phyloP scores from a whole-genome alignment of 2,113 vertebrate species.

The Nesoenas mayeri region DNA sequence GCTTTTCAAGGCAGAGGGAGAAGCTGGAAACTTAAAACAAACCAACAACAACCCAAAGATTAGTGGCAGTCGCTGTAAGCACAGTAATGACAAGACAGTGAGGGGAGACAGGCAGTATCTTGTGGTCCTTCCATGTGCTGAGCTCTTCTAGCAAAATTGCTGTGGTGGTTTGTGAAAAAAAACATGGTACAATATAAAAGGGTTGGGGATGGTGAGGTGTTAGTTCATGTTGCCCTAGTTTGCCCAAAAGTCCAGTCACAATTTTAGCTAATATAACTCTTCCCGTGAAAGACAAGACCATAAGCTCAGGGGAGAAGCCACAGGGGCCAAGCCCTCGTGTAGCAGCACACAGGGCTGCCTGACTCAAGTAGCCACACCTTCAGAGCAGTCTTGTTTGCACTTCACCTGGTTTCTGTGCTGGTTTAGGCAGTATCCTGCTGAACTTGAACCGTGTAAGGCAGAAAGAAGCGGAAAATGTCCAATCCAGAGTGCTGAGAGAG shows the following conservation, averaged over 20 bases:
- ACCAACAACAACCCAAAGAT: background rate
- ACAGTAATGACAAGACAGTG: background rate
- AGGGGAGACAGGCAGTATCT: background rate
- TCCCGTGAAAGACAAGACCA: background rate
- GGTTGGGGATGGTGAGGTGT: background rate
- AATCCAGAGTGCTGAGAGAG: background rate
- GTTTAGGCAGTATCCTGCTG: background rate
- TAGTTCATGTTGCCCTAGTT: rapidly evolving
- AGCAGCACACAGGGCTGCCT: background rate
- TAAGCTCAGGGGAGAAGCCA: background rate
- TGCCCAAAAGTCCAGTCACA: background rate
- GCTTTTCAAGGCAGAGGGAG: background rate
- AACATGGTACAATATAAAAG: background rate
- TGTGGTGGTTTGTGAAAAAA: background rate
- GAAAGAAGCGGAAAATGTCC: background rate
- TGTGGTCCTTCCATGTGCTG: background rate
- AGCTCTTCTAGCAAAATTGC: background rate
- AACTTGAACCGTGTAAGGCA: background rate
- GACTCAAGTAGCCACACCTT: background rate
- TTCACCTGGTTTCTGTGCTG: background rate
- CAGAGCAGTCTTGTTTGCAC: background rate
- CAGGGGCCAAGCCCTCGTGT: rapidly evolving
- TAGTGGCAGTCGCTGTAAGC: background rate
- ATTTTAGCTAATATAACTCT: background rate
- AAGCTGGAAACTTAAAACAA: background rate